These are phyloP conservation scores for Epinotia bilunana DNA, from an alignment of 2,888 invertebrate species.

Conservation along the genomic window DNA sequence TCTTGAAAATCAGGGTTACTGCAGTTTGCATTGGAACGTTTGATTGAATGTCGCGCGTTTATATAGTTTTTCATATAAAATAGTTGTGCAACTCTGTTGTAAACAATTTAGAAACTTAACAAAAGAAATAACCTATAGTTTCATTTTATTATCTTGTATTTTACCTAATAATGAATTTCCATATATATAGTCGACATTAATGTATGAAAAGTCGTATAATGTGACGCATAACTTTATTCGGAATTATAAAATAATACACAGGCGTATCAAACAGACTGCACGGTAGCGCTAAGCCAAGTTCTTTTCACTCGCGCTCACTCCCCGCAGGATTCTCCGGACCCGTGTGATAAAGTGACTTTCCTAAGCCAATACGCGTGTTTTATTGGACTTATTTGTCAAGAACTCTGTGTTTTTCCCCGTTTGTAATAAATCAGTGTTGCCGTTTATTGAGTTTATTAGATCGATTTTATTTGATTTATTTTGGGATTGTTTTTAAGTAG, in stretches of 20 bases:
- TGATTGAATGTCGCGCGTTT: not conserved
- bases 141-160: no score
- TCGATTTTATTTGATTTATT: slow-evolving; percentile 39
- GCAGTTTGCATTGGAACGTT: not conserved
- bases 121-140: no score
- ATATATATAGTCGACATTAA: no score
- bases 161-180: no score
- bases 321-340: slow-evolving; percentile 54
- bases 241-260: no score
- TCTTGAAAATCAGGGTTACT: slow-evolving; percentile 1
- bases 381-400: slow-evolving; percentile 73
- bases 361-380: slow-evolving; percentile 68
- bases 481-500: slow-evolving; percentile 30
- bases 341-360: slow-evolving; percentile 69
- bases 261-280: not conserved
- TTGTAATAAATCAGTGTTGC: slow-evolving; percentile 44
- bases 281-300: slow-evolving; percentile 35
- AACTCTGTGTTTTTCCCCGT: slow-evolving; percentile 45
- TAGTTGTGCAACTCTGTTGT: no score
- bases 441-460: slow-evolving; percentile 47
- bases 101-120: no score
- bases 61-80: not conserved
- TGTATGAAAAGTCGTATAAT: no score
- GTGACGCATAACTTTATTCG: no score
- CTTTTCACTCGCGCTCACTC: slow-evolving; percentile 20